Percentiles rank a stretch among this genome's conserved stretches.
phyloP scores from a whole-genome alignment of 2,797 vertebrate species.

The Neostethus bicornis region DNA sequence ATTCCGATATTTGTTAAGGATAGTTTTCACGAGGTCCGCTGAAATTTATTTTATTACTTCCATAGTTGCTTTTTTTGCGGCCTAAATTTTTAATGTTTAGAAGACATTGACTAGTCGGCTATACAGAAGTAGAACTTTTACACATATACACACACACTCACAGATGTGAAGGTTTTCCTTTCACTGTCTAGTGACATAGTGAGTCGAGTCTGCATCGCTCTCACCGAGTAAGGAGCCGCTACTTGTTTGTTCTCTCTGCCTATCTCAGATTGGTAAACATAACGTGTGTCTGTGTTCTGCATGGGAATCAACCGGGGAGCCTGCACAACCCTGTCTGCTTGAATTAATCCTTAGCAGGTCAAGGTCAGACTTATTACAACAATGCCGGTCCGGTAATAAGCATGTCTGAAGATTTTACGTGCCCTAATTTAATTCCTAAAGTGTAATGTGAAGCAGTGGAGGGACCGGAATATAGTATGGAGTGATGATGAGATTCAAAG shows the following conservation, averaged over 20 bases:
- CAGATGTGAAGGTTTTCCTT: constrained; percentile 21
- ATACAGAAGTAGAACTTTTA: background rate
- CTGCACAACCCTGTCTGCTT: constrained; percentile 61
- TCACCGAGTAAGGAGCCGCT: constrained; percentile 46
- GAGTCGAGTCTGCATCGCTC: constrained; percentile 46
- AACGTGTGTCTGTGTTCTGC: constrained; percentile 64
- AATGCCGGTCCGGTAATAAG: constrained; percentile 70
- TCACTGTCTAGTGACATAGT: constrained; percentile 27
- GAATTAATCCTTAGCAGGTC: constrained; percentile 76
- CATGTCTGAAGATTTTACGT: constrained; percentile 73
- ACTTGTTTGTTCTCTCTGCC: constrained; percentile 68
- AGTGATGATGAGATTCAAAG: constrained; percentile 18
- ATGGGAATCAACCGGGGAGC: constrained; percentile 63
- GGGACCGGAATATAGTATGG: constrained; percentile 30
- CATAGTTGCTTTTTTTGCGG: background rate
- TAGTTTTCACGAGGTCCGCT: no score
- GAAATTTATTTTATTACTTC: background rate
- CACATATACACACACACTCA: constrained; percentile 6
- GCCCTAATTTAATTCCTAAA: constrained; percentile 74
- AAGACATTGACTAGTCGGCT: constrained; percentile 1
- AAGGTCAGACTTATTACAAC: constrained; percentile 80
- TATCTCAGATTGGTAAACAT: constrained; percentile 73
- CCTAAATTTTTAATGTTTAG: constrained; percentile 9
- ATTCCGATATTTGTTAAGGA: no score
- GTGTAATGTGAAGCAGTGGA: constrained; percentile 48